Evolutionary conservation across 64 coral and sea anemone species (phyloP).

Genomic region (Montipora capricornis): DNA sequence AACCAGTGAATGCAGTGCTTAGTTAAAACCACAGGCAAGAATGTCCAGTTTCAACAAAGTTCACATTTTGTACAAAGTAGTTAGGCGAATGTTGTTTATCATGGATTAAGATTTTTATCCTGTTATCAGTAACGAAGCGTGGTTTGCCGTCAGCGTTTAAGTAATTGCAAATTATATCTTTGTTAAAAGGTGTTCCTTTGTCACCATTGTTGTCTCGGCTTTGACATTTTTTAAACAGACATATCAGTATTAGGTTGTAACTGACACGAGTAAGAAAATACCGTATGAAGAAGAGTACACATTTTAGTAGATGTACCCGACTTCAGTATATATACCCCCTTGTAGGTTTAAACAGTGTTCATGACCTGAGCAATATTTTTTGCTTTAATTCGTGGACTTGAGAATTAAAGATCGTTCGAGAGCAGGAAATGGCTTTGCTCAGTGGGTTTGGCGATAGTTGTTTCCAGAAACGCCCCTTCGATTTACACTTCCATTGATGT

Average conservation of each 20-base stretch:
- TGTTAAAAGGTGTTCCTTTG: conserved; percentile 15
- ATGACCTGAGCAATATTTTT: background rate
- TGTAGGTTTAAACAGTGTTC: background rate
- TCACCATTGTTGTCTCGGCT: background rate
- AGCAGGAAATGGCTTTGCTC: conserved; percentile 28
- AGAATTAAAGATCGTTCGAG: background rate
- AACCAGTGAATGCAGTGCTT: background rate
- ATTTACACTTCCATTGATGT: conserved; percentile 31
- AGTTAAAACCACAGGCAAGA: background rate
- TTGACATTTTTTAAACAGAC: conserved; percentile 33
- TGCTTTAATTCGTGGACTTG: background rate
- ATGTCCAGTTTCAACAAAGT: background rate
- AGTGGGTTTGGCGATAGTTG: conserved; percentile 13
- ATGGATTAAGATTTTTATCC: conserved; percentile 14
- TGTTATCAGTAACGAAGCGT: conserved; percentile 21
- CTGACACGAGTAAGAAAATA: background rate
- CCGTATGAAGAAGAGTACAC: too few relatives aligned
- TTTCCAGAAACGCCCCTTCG: conserved; percentile 49
- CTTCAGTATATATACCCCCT: too few relatives aligned
- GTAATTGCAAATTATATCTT: conserved; percentile 44
- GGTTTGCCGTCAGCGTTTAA: conserved; percentile 10
- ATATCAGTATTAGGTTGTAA: too few relatives aligned
- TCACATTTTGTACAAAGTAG: background rate
- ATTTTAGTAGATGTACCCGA: too few relatives aligned
- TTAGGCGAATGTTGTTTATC: conserved; percentile 27